These are phyloP conservation scores for Morone chrysops DNA, from an alignment of 2,113 vertebrate genomes.

Conservation along the genomic window DNA sequence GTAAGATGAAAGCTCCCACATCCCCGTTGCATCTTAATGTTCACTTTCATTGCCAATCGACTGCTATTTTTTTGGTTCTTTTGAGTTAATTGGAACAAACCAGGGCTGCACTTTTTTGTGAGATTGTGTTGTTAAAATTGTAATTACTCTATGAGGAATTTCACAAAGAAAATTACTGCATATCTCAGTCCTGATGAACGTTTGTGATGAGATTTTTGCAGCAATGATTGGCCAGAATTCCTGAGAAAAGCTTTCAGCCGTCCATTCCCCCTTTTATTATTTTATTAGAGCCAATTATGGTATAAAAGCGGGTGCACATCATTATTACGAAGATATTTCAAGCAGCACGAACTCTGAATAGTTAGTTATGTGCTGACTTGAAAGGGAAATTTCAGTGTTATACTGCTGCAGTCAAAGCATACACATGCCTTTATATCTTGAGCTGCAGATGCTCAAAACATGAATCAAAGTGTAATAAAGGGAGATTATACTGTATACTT, in stretches of 20 bases:
- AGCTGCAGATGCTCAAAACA: neutral
- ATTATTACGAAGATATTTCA: neutral
- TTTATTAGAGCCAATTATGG: slow-evolving; percentile 6
- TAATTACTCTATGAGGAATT: neutral
- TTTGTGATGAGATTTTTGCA: slow-evolving; percentile 27
- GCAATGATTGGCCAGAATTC: slow-evolving; percentile 8
- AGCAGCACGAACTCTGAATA: neutral
- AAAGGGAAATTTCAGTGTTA: neutral
- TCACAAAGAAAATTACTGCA: neutral
- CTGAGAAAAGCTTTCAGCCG: slow-evolving; percentile 10
- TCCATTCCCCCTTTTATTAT: neutral
- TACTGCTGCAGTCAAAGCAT: neutral
- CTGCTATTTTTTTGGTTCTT: slow-evolving; percentile 4
- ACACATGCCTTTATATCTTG: neutral
- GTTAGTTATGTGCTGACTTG: neutral
- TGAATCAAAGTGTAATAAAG: neutral
- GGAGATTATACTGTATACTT: neutral
- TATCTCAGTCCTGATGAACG: slow-evolving; percentile 31
- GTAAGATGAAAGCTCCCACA: too few species aligned
- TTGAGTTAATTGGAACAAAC: neutral
- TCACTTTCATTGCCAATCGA: neutral
- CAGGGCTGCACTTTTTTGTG: neutral
- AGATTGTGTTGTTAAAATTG: neutral
- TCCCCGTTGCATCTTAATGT: neutral
- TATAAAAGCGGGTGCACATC: neutral